Evolutionary conservation across 2,113 vertebrate genomes (phyloP).

Genomic region (Ploceus nigricollis): DNA sequence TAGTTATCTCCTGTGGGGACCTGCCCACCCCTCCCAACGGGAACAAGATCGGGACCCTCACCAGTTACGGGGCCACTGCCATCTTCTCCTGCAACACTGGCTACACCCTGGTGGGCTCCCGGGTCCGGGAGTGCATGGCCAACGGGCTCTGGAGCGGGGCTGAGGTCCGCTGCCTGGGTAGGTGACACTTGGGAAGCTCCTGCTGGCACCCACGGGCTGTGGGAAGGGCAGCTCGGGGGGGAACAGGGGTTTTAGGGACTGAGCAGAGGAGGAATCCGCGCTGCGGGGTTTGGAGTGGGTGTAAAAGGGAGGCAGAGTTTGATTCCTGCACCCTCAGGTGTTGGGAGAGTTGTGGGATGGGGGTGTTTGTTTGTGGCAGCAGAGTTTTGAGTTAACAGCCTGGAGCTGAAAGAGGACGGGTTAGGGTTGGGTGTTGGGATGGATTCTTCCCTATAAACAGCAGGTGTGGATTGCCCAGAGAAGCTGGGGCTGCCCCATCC

Average conservation of each 20-base stretch:
- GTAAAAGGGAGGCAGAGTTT: background rate
- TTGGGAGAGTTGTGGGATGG: background rate
- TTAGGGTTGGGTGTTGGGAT: background rate
- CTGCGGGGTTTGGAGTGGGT: rapidly evolving
- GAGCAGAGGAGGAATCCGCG: too few species aligned
- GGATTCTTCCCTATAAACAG: background rate
- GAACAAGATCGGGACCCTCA: constrained; percentile 93
- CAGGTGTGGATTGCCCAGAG: background rate
- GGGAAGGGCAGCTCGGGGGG: rapidly evolving
- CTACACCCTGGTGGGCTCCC: constrained; percentile 92
- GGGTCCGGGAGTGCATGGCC: constrained; percentile 94
- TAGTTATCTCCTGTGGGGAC: constrained; percentile 95
- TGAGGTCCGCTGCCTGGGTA: constrained; percentile 91
- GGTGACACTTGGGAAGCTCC: background rate
- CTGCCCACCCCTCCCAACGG: constrained; percentile 90
- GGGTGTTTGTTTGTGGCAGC: rapidly evolving
- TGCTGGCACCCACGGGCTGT: rapidly evolving
- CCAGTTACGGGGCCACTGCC: constrained; percentile 88
- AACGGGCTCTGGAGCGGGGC: constrained; percentile 97
- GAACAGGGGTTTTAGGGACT: rapidly evolving
- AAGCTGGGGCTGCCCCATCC: background rate
- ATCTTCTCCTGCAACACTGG: constrained; percentile 98
- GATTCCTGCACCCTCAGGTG: background rate
- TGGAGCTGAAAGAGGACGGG: background rate
- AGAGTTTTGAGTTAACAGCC: rapidly evolving